Conservation (phyloP, 2,888 invertebrate species). For the Philereme transversata region DNA sequence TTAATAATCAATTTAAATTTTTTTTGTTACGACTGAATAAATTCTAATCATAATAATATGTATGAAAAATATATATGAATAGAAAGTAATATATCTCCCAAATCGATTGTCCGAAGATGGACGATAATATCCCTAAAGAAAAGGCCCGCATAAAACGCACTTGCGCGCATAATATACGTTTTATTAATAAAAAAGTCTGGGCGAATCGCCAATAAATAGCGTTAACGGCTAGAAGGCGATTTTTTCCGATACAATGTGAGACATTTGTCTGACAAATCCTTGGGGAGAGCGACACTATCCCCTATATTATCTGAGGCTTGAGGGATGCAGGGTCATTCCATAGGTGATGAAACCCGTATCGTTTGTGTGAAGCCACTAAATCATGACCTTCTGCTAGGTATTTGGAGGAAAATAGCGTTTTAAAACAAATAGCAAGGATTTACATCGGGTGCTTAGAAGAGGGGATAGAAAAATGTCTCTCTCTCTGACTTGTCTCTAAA, state of each 20-base stretch:
- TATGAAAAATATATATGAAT: slow-evolving; percentile 42
- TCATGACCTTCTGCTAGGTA: slow-evolving; percentile 70
- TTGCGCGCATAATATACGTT: slow-evolving; percentile 84
- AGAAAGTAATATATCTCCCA: slow-evolving; percentile 54
- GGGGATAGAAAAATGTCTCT: too few species aligned
- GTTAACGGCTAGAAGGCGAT: slow-evolving; percentile 79
- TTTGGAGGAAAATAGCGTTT: slow-evolving; percentile 55
- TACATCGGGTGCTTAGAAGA: slow-evolving; percentile 38
- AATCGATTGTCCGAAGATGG: slow-evolving; percentile 78
- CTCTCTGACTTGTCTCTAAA: too few species aligned
- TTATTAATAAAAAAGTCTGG: slow-evolving; percentile 82
- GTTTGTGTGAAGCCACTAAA: slow-evolving; percentile 72
- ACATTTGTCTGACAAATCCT: slow-evolving; percentile 85
- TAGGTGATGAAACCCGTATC: slow-evolving; percentile 81
- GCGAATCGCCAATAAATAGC: slow-evolving; percentile 82
- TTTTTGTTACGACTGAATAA: too few species aligned
- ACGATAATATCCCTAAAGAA: slow-evolving; percentile 76
- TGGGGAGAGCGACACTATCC: slow-evolving; percentile 74
- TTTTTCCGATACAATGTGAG: slow-evolving; percentile 78
- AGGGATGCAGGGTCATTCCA: slow-evolving; percentile 80
- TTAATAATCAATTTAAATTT: too few species aligned
- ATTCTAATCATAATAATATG: not conserved
- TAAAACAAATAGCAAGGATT: slow-evolving; percentile 64
- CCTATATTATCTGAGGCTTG: slow-evolving; percentile 75
- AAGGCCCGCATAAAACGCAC: slow-evolving; percentile 79